Evolutionary conservation across 1,140 invertebrate genomes (phyloP).

Genomic region (Drosophila jambulina): DNA sequence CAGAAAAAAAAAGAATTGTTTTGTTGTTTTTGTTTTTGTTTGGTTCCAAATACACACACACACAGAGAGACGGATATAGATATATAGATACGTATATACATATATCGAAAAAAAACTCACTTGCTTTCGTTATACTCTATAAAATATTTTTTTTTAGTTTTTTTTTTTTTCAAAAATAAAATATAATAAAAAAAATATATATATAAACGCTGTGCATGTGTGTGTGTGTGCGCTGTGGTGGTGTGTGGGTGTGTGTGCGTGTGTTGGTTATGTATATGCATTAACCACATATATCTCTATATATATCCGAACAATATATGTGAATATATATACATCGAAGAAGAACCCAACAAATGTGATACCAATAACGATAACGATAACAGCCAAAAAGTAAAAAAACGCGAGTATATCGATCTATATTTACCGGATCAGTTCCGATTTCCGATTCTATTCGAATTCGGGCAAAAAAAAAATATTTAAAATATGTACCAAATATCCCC

Average conservation of each 20-base stretch:
- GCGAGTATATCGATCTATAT: conserved; percentile 45
- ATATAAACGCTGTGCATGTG: conserved; percentile 51
- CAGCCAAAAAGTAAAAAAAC: conserved; percentile 2
- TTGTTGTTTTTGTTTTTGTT: conserved; percentile 79
- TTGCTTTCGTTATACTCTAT: conserved; percentile 48
- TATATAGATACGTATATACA: conserved; percentile 25
- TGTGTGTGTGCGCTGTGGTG: conserved; percentile 56
- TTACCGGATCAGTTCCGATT: conserved; percentile 51
- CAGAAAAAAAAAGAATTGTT: conserved; percentile 49
- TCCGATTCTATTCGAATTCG: conserved; percentile 31
- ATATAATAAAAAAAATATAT: conserved; percentile 36
- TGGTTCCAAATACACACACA: conserved; percentile 62
- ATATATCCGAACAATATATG: conserved; percentile 37
- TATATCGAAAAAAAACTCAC: conserved; percentile 29
- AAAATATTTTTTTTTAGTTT: conserved; percentile 30
- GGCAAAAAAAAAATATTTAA: conserved; percentile 57
- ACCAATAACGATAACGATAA: conserved; percentile 26
- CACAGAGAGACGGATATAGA: conserved; percentile 39
- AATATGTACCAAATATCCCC: conserved; percentile 66
- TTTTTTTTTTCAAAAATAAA: conserved; percentile 52
- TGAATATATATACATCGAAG: conserved; percentile 37
- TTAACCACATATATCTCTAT: conserved; percentile 36
- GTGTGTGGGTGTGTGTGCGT: conserved; percentile 64
- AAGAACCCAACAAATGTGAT: conserved; percentile 24
- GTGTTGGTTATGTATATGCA: conserved; percentile 52